These are phyloP conservation scores for Pantherophis vulpinus DNA, from an alignment of 2,797 vertebrate genomes.

Conservation along the genomic window DNA sequence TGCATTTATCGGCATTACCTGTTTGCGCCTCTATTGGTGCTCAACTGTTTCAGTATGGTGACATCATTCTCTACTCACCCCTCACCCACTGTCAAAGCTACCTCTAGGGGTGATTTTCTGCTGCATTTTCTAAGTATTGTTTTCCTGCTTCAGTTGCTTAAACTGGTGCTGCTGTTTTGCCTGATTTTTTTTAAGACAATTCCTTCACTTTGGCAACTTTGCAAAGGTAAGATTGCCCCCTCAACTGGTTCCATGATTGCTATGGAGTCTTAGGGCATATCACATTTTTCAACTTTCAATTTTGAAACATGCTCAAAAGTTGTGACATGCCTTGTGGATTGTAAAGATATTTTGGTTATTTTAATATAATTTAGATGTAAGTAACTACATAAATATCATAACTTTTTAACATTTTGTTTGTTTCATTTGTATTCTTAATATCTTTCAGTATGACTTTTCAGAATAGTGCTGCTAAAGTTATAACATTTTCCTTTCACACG, in stretches of 20 bases:
- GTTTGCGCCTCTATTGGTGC: background rate
- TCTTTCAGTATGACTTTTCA: background rate
- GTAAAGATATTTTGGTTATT: too few relatives aligned
- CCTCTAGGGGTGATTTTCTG: background rate
- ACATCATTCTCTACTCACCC: background rate
- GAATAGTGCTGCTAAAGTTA: background rate
- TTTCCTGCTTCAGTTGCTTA: background rate
- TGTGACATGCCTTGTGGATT: too few relatives aligned
- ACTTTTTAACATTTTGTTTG: too few relatives aligned
- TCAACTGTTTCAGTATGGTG: background rate
- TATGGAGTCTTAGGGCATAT: background rate
- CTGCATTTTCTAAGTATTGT: background rate
- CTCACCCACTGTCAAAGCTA: background rate
- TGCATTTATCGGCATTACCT: background rate
- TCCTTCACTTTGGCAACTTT: background rate
- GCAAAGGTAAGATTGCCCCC: background rate
- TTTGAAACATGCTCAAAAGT: too few relatives aligned
- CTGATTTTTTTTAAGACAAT: background rate
- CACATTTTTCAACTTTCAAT: too few relatives aligned
- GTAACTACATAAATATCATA: too few relatives aligned
- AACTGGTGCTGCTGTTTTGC: background rate
- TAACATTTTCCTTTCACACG: background rate
- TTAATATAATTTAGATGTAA: too few relatives aligned
- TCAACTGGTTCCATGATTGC: background rate
- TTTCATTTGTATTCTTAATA: background rate